These are phyloP conservation scores for Mylabris phalerata DNA, from an alignment of 1,140 invertebrate genomes.

Conservation along the genomic window DNA sequence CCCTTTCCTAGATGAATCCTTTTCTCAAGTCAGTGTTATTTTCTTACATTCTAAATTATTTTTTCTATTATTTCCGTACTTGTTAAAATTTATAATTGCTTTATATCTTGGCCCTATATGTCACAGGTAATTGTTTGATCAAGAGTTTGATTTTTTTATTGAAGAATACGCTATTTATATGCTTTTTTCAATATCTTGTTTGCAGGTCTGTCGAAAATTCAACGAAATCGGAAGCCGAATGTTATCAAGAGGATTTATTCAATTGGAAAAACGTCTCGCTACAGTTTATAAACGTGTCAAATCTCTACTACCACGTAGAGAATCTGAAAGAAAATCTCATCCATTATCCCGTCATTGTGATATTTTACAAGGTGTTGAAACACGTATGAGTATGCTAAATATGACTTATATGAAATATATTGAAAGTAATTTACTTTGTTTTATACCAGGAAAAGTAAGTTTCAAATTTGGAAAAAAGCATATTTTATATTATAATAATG, in stretches of 20 bases:
- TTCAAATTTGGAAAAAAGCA: not conserved
- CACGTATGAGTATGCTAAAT: conserved; percentile 79
- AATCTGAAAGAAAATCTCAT: conserved; percentile 82
- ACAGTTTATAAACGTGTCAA: conserved; percentile 72
- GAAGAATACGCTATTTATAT: no score
- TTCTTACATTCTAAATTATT: no score
- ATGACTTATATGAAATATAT: conserved; percentile 91
- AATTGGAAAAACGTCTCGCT: conserved; percentile 70
- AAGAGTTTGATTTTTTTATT: no score
- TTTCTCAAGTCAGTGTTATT: no score
- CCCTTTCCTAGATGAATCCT: no score
- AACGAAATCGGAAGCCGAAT: conserved; percentile 66
- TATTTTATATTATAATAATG: not conserved
- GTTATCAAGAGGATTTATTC: conserved; percentile 73
- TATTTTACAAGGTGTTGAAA: conserved; percentile 84
- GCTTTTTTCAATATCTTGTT: not conserved
- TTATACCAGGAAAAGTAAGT: conserved; percentile 83
- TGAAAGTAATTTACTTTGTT: conserved; percentile 75
- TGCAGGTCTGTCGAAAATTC: conserved; percentile 75
- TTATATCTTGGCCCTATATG: no score
- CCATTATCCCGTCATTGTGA: conserved; percentile 78
- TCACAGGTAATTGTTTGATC: no score
- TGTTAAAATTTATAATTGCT: no score
- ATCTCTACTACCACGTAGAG: conserved; percentile 72
- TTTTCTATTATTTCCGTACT: no score